These are phyloP conservation scores for Phlogophora meticulosa DNA, from an alignment of 2,888 invertebrate genomes.

Conservation along the genomic window DNA sequence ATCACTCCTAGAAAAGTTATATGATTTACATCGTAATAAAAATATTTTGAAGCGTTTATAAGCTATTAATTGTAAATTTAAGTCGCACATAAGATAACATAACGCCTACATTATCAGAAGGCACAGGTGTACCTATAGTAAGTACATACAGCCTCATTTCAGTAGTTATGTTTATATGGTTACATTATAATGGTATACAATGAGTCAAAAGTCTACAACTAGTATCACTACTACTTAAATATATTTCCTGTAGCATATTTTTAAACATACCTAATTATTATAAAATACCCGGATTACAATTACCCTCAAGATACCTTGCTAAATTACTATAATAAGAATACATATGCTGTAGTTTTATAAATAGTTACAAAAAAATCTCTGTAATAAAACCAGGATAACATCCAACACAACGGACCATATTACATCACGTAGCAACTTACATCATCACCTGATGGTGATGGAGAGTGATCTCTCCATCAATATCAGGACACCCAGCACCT, in stretches of 20 bases:
- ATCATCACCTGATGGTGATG: no score
- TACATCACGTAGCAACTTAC: no score
- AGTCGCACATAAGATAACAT: no score
- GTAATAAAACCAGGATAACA: no score
- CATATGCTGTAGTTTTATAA: background rate
- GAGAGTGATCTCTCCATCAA: no score
- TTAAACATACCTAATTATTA: background rate
- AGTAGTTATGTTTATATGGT: no score
- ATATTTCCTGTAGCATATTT: background rate
- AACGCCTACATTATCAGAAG: no score
- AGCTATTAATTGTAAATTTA: background rate
- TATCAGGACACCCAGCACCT: no score
- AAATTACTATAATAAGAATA: background rate
- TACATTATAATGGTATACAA: background rate
- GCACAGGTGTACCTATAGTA: no score
- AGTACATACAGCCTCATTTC: no score
- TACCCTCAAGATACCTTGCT: background rate
- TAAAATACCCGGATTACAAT: background rate
- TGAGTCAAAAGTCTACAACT: background rate
- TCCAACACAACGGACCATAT: no score
- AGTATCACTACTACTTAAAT: background rate
- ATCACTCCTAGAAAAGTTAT: constrained; percentile 3
- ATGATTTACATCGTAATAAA: no score
- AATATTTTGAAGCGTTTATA: constrained; percentile 2
- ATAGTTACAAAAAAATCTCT: background rate